These are phyloP conservation scores for Pedetes capensis DNA, from an alignment of 2,113 vertebrate species.

Conservation along the genomic window DNA sequence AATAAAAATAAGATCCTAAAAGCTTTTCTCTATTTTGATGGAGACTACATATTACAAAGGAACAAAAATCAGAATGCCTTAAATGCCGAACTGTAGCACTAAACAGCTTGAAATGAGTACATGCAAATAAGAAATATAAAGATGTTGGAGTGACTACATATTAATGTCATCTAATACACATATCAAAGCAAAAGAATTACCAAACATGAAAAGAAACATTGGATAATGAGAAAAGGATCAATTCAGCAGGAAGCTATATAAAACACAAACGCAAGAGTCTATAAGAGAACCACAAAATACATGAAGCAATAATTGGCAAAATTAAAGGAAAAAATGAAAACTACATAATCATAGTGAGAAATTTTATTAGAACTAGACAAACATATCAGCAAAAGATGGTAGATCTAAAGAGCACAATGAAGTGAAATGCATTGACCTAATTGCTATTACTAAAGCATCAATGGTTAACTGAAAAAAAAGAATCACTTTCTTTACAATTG, in stretches of 20 bases:
- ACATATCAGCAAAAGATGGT: neutral
- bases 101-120: neutral
- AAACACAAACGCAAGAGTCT: neutral
- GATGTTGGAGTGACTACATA: neutral
- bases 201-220: neutral
- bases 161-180: neutral
- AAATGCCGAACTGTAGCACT: neutral
- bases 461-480: neutral
- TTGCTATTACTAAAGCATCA: no score
- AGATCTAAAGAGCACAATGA: neutral
- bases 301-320: neutral
- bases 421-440: neutral
- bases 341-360: neutral
- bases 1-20: neutral
- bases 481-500: neutral
- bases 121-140: neutral
- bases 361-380: neutral
- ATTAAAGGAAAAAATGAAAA: neutral
- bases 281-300: neutral
- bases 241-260: neutral
- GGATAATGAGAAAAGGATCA: neutral
- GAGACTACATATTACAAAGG: neutral
- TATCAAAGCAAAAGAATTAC: neutral
- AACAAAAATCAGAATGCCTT: neutral
- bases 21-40: neutral